These are phyloP conservation scores for Phocoena sinus DNA, from an alignment of 2,113 vertebrate genomes.

Conservation along the genomic window DNA sequence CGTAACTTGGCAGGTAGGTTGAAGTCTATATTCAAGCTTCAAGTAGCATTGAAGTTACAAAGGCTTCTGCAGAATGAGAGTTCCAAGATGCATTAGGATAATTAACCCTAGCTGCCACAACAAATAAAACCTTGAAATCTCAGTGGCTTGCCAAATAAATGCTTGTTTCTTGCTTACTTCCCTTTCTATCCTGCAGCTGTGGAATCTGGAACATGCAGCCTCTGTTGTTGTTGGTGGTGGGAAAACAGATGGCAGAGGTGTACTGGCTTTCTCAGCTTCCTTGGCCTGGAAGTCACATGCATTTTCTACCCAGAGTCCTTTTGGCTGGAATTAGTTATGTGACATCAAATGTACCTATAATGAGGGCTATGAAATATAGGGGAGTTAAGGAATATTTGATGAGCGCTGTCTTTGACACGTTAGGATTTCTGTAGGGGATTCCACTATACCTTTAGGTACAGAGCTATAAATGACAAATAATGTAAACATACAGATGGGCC, in stretches of 20 bases:
- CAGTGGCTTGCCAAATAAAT: not conserved
- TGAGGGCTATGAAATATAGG: not conserved
- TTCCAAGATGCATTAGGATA: not conserved
- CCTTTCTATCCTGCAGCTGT: not conserved
- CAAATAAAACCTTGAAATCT: slow-evolving; percentile 1
- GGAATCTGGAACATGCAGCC: not conserved
- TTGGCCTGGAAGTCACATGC: not conserved
- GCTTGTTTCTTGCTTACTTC: not conserved
- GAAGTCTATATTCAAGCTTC: not conserved
- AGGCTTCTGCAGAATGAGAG: not conserved
- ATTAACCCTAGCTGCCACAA: not conserved
- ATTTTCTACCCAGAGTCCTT: not conserved
- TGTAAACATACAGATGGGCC: not conserved
- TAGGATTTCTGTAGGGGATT: not conserved
- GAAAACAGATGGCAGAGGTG: not conserved
- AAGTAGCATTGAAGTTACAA: not conserved
- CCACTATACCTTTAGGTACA: not conserved
- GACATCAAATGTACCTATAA: not conserved
- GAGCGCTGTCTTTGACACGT: not conserved
- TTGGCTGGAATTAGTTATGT: not conserved
- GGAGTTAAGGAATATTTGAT: not conserved
- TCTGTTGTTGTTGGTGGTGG: not conserved
- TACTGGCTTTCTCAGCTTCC: not conserved
- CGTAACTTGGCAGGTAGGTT: not conserved
- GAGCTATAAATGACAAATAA: not conserved